Evolutionary conservation across 2,113 vertebrate genomes (phyloP).

Genomic region (Anoura caudifer): DNA sequence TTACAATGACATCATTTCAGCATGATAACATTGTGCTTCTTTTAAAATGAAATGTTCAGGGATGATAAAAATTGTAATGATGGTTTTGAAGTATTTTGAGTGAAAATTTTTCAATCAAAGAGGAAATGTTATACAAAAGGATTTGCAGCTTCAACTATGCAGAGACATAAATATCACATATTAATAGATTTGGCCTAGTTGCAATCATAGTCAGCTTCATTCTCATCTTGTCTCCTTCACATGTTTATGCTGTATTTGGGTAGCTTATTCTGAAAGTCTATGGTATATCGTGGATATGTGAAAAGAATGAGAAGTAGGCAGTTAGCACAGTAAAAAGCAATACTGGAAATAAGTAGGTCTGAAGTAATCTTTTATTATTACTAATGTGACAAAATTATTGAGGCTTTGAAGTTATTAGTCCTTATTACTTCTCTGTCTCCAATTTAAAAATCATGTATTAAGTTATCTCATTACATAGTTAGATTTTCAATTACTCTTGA

Average conservation of each 20-base stretch:
- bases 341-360: slow-evolving; percentile 3
- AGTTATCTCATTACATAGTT: background rate
- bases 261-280: slow-evolving; percentile 46
- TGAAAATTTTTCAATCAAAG: slow-evolving; percentile 62
- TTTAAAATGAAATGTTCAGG: slow-evolving; percentile 55
- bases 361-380: slow-evolving; percentile 23
- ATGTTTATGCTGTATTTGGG: slow-evolving; percentile 60
- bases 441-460: slow-evolving; percentile 1
- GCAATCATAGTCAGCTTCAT: slow-evolving; percentile 64
- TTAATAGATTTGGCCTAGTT: slow-evolving; percentile 77
- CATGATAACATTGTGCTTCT: slow-evolving; percentile 23
- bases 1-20: slow-evolving; percentile 40
- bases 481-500: slow-evolving; percentile 23
- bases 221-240: slow-evolving; percentile 60
- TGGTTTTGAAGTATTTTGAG: slow-evolving; percentile 58
- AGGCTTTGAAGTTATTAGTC: background rate
- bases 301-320: slow-evolving; percentile 29
- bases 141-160: slow-evolving; percentile 68
- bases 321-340: background rate
- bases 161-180: slow-evolving; percentile 74
- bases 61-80: slow-evolving; percentile 59
- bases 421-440: slow-evolving; percentile 25
- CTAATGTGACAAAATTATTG: background rate
- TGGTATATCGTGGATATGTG: background rate
- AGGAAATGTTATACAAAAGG: slow-evolving; percentile 71